Evolutionary conservation across 2,113 vertebrate species (phyloP), one percentile per base, ranked within the genome.

Genomic region (Eretmochelys imbricata): DNA sequence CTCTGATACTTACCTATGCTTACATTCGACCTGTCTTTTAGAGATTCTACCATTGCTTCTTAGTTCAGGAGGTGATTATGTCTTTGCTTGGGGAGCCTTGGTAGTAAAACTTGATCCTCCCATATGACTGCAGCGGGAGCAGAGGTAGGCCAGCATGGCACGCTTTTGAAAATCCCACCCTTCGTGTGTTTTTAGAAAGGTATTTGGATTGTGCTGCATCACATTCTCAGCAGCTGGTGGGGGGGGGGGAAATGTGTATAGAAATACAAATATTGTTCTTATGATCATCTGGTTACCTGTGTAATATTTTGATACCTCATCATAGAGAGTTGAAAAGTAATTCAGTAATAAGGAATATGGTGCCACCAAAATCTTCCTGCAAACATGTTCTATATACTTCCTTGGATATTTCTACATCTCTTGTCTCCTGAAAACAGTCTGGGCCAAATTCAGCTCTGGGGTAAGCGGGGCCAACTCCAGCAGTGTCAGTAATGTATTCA

Each of bases 21-120:
- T 25, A 35, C 51, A 14, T 14, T n/a, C 3, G 16, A 0, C 72
- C 48, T 88, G n/a, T 53, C 84, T 27, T 27, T 48, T 31, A 54
- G 65, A 42, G 85, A 35, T 50, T 55, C 25, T 24, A 13, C 1
- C 0, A 1, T 0, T 57, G n/a, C 1, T 0, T 57, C 8, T 0
- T 6, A 0, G 65, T 25, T 5, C 46, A 86, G 78, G 89, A 27
- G 84, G 5, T 80, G 51, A 29, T 84, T 55, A 13, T 13, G 6
- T 55, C 35, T 72, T 19, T 27, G 29, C 5, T 1, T 20, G 27
- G 31, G 0, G 8, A 48, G 20, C 25, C 75, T 78, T 25, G 11
- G 38, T 25, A 48, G 75, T 48, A 13, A 6, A 27, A 78, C 42
- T 24, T 78, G 13, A 46, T 48, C 25, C 46, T 78, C 42, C 42